These are phyloP conservation scores for Aromia moschata DNA, from an alignment of 2,888 invertebrate species.

Conservation along the genomic window DNA sequence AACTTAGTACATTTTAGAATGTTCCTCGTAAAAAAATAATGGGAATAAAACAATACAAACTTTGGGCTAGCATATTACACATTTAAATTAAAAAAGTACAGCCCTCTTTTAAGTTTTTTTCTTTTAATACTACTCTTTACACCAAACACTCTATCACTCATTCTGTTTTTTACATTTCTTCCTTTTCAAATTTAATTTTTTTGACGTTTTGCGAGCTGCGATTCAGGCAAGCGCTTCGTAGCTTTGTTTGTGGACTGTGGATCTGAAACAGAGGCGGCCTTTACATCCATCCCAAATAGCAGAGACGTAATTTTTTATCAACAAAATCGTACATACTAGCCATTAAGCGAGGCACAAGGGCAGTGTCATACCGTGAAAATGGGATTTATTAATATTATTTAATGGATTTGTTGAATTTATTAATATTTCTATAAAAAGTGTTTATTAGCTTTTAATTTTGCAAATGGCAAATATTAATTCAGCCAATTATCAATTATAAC, in stretches of 20 bases:
- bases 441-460: too few species aligned
- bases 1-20: slow-evolving; percentile 24
- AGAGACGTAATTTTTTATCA: too few species aligned
- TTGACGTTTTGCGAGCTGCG: slow-evolving; percentile 50
- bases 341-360: too few species aligned
- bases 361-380: too few species aligned
- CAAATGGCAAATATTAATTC: too few species aligned
- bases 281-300: too few species aligned
- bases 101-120: slow-evolving; percentile 26
- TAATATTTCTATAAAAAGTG: too few species aligned
- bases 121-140: slow-evolving; percentile 43
- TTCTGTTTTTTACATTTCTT: slow-evolving; percentile 51
- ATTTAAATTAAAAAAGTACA: slow-evolving; percentile 27
- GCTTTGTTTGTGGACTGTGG: slow-evolving; percentile 56
- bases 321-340: too few species aligned
- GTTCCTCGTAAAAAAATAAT: slow-evolving; percentile 27
- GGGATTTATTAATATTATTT: too few species aligned
- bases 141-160: slow-evolving; percentile 37
- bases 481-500: too few species aligned
- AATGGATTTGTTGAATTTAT: too few species aligned
- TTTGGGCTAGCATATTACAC: slow-evolving; percentile 26
- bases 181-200: slow-evolving; percentile 57
- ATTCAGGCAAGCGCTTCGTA: slow-evolving; percentile 53
- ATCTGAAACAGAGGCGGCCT: slow-evolving; percentile 48
- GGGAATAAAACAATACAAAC: slow-evolving; percentile 29